Evolutionary conservation across 2,113 vertebrate species (phyloP).

Genomic region (Rousettus leschenaultii): DNA sequence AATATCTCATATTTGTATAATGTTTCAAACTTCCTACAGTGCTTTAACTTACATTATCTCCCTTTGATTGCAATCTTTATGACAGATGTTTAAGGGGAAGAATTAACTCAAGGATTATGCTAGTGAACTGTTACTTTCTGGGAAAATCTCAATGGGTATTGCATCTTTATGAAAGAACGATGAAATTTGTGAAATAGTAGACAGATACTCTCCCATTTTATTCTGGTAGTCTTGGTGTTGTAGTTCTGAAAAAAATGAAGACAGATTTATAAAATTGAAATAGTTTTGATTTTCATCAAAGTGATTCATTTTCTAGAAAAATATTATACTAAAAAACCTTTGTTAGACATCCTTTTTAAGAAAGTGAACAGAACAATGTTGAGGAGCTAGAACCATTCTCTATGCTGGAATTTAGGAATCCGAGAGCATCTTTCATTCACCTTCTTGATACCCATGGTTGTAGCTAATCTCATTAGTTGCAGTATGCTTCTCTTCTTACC

Average conservation of each 20-base stretch:
- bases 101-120: not conserved
- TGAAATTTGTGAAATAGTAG: not conserved
- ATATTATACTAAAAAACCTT: not conserved
- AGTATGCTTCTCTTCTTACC: not conserved
- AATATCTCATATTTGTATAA: constrained; percentile 29
- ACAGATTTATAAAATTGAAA: not conserved
- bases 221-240: not conserved
- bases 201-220: not conserved
- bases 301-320: not conserved
- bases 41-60: not conserved
- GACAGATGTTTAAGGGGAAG: constrained; percentile 4
- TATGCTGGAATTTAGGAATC: not conserved
- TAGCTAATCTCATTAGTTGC: not conserved
- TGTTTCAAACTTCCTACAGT: not conserved
- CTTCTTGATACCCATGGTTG: not conserved
- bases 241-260: not conserved
- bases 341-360: not conserved
- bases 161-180: not conserved
- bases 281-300: not conserved
- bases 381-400: not conserved
- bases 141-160: not conserved
- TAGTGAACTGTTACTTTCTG: not conserved
- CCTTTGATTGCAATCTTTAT: constrained; percentile 17
- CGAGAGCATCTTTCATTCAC: not conserved
- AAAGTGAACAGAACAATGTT: not conserved